Evolutionary conservation across 1,140 invertebrate genomes (phyloP).

Genomic region (Tetramorium parvispinum): DNA sequence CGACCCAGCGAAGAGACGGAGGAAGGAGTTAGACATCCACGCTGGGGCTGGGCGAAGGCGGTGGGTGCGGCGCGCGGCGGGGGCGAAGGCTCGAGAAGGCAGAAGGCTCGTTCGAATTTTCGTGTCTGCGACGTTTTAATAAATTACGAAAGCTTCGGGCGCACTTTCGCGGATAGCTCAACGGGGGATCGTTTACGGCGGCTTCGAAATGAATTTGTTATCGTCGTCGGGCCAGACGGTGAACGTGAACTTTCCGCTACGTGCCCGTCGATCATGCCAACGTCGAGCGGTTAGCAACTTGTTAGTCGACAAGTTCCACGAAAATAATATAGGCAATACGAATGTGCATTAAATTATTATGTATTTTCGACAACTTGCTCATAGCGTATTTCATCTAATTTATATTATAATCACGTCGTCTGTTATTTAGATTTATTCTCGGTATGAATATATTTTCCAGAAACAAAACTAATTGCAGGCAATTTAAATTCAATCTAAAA

Average conservation of each 20-base stretch:
- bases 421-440: neutral
- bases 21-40: slow-evolving; percentile 49
- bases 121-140: slow-evolving; percentile 73
- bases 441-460: neutral
- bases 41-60: slow-evolving; percentile 1
- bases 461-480: neutral
- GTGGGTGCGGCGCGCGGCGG: neutral
- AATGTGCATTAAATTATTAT: neutral
- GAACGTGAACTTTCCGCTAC: slow-evolving; percentile 59
- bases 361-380: neutral
- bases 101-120: slow-evolving; percentile 67
- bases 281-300: slow-evolving; percentile 31
- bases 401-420: neutral
- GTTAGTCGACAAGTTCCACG: slow-evolving; percentile 13
- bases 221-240: slow-evolving; percentile 24
- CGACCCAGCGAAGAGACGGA: slow-evolving; percentile 1
- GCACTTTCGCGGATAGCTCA: slow-evolving; percentile 62
- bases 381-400: neutral
- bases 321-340: slow-evolving; percentile 12
- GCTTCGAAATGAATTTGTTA: slow-evolving; percentile 72
- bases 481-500: neutral
- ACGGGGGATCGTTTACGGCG: slow-evolving; percentile 73
- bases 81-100: slow-evolving; percentile 4
- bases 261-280: slow-evolving; percentile 45
- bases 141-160: slow-evolving; percentile 68